Percentiles rank a stretch among this genome's conserved stretches.
Conservation (phyloP, 2,888 invertebrate genomes). For the Lapara coniferarum region DNA sequence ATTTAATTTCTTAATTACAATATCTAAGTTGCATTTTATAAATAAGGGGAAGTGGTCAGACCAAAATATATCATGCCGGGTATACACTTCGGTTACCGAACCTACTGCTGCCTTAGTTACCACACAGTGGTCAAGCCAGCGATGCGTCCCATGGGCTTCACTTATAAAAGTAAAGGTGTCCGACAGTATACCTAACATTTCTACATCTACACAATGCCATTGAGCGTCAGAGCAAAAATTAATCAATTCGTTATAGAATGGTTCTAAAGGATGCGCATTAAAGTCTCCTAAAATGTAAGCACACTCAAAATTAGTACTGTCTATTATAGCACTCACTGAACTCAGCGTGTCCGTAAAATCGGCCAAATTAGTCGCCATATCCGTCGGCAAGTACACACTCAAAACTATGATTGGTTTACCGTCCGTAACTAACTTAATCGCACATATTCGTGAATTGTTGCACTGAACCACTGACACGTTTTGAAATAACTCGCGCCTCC, state of each 20-base stretch:
- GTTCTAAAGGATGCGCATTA: background rate
- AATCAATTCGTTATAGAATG: background rate
- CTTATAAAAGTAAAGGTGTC: background rate
- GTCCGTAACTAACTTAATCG: background rate
- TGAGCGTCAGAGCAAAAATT: background rate
- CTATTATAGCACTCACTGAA: background rate
- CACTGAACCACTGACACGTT: background rate
- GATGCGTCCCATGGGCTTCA: background rate
- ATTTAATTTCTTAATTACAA: background rate
- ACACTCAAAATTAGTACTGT: background rate
- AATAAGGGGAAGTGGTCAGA: background rate
- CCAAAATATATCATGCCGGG: background rate
- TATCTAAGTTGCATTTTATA: background rate
- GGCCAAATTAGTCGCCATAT: background rate
- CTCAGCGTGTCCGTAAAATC: background rate
- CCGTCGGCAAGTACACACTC: background rate
- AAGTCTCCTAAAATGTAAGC: background rate
- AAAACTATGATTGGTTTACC: background rate
- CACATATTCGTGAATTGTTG: background rate
- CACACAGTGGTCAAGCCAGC: background rate
- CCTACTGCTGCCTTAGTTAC: background rate
- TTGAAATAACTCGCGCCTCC: background rate
- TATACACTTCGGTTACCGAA: background rate
- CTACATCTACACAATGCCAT: background rate
- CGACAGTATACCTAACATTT: background rate